These are phyloP conservation scores for Emys orbicularis DNA, from an alignment of 2,797 vertebrate genomes.

Conservation along the genomic window DNA sequence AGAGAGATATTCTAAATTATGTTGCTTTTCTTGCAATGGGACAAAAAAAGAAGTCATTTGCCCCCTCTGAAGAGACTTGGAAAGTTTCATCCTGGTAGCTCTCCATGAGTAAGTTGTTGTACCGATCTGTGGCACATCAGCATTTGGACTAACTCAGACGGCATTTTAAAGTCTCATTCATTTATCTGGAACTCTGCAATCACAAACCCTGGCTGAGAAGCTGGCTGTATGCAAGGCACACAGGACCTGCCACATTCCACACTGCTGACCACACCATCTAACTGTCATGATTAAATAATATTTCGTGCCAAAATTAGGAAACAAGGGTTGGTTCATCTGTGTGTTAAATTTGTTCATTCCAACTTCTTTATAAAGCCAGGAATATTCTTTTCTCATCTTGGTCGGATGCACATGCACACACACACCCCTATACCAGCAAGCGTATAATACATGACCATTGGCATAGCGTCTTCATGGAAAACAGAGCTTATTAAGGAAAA, in stretches of 20 bases:
- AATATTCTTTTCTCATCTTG: neutral
- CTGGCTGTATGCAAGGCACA: neutral
- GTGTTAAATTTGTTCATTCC: neutral
- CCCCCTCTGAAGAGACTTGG: neutral
- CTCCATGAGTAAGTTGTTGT: neutral
- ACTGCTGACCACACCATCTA: neutral
- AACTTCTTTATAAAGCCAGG: neutral
- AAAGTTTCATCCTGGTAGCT: neutral
- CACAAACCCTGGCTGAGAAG: neutral
- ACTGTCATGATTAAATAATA: neutral
- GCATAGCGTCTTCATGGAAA: neutral
- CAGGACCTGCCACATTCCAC: rapidly evolving
- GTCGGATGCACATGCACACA: neutral
- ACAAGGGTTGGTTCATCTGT: rapidly evolving
- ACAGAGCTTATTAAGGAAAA: neutral
- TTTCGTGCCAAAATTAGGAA: neutral
- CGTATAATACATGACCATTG: rapidly evolving
- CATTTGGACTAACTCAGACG: neutral
- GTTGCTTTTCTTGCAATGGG: neutral
- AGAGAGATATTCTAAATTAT: neutral
- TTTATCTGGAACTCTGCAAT: neutral
- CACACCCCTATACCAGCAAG: neutral
- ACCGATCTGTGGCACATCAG: neutral
- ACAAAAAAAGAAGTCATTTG: neutral
- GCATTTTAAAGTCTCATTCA: neutral